These are phyloP conservation scores for Synanthedon tipuliformis DNA, from an alignment of 2,888 invertebrate genomes.

Conservation along the genomic window DNA sequence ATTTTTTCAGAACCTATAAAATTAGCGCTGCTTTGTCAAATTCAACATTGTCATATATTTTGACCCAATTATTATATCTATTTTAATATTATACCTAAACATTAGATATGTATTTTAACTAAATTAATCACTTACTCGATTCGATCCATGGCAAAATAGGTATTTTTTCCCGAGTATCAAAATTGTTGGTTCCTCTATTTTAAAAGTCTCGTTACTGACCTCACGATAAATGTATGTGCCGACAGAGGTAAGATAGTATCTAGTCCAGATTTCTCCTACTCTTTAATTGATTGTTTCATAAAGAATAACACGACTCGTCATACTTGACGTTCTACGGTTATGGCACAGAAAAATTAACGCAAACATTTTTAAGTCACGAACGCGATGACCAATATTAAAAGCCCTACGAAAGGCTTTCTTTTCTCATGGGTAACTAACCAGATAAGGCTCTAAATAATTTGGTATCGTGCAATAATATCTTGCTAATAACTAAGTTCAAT, in stretches of 20 bases:
- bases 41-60: too few relatives aligned
- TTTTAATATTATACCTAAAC: too few relatives aligned
- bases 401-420: constrained; percentile 6
- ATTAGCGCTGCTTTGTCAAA: too few relatives aligned
- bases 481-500: constrained; percentile 41
- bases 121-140: too few relatives aligned
- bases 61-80: too few relatives aligned
- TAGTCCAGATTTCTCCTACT: constrained; percentile 62
- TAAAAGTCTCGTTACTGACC: constrained; percentile 45
- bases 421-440: background rate
- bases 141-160: background rate
- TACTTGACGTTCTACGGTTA: constrained; percentile 43
- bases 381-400: constrained; percentile 19
- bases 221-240: constrained; percentile 57
- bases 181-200: constrained; percentile 10
- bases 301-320: constrained; percentile 62
- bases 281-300: constrained; percentile 66
- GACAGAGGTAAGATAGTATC: constrained; percentile 58
- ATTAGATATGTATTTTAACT: too few relatives aligned
- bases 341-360: constrained; percentile 38
- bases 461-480: constrained; percentile 19
- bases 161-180: constrained; percentile 25
- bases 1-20: too few relatives aligned
- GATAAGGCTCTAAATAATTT: constrained; percentile 12
- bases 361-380: constrained; percentile 45